Evolutionary conservation across 2,888 invertebrate species (phyloP), one percentile per base, ranked within the genome.

Genomic region (Ischnus inquisitorius): DNA sequence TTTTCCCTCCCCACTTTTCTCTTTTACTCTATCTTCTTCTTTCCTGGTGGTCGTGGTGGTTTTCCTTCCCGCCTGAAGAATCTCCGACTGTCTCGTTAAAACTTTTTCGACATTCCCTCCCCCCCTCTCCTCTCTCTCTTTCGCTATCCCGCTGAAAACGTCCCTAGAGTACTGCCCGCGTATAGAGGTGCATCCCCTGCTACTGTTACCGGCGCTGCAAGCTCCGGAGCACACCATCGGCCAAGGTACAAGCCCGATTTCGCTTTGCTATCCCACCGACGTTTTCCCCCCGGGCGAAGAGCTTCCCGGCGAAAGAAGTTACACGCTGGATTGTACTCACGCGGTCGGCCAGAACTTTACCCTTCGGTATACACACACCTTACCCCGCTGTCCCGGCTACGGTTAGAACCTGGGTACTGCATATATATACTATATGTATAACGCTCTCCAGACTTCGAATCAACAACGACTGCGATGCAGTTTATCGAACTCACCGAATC

Each of bases 11-110:
- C 76, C 41, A 16, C 51, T n/a, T 43, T 41, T 28, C 41, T 51
- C 22, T 71, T 25, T 51, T 19, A 25, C 41, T 22, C 65, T 60
- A 12, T 75, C 46, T n/a, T 54, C 34, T 46, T 34, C 19, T 28
- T 3, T 51, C 60, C 34, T 6, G 14, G 25, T 60, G 22, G 28
- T 14, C 22, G 19, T 46, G 22, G 22, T 41, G 67, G 22, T 67
- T 67, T 39, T 57, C 71, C 28, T 57, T 25, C 54, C 54, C 65
- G 80, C 69, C 67, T 43, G 85, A 88, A 87, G 88, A 89, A 90
- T 89, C 85, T 89, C 87, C 86, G 87, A 87, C 87, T 88, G 87
- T 88, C 90, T 92, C 90, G 91, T 92, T 92, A 92, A 91, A 92
- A 92, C 91, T 92, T 92, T 91, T 88, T 87, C 87, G 81, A 86